Base-by-base conservation (phyloP, 2,113 vertebrate species). In the Tylochromis polylepis region DNA sequence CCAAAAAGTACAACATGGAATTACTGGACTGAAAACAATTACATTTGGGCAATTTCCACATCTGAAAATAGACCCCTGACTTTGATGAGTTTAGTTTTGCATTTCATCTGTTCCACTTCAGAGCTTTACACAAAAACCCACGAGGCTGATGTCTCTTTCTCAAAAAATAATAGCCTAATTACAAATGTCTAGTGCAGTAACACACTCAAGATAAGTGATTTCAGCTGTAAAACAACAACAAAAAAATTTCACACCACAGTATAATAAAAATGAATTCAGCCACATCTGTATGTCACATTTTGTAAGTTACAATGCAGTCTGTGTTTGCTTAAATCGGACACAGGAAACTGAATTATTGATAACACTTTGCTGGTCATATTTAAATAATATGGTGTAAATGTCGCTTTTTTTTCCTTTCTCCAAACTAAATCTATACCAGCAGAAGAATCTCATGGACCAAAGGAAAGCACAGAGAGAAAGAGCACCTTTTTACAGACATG, bases 401-500 rank as follows among this genome's bases (percentile, higher is more conserved):
- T n/a, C 31, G 83, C 84, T 31, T 75, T 49, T 72, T 85, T 16
- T 3, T 0, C 1, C n/a, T 46, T 72, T 24, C 67, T 72, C 87
- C 53, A 85, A 85, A 88, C 38, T 2, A 3, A 31, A 93, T 91
- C 85, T 58, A 91, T 93, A 85, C 49, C 16, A 55, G 56, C 31
- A 89, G 55, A 81, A 87, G 41, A 85, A 85, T 90, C 83, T 65
- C 56, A 81, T 18, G 36, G 53, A 90, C 77, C 46, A 79, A 91
- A 92, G 91, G 34, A 87, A 91, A 90, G 80, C 10, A 82, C 7
- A 2, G n/a, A 65, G 70, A 49, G 57, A 88, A 85, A 88, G 79
- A 79, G 31, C 77, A 82, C 29, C 49, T 62, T 67, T 91, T 84
- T 75, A 87, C 83, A 72, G 82, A 88, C 83, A 58, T 20, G 81